Percentiles rank a stretch among this genome's conserved stretches.
These are phyloP conservation scores for Augochlora pura DNA, from an alignment of 1,140 invertebrate genomes.

Conservation along the genomic window DNA sequence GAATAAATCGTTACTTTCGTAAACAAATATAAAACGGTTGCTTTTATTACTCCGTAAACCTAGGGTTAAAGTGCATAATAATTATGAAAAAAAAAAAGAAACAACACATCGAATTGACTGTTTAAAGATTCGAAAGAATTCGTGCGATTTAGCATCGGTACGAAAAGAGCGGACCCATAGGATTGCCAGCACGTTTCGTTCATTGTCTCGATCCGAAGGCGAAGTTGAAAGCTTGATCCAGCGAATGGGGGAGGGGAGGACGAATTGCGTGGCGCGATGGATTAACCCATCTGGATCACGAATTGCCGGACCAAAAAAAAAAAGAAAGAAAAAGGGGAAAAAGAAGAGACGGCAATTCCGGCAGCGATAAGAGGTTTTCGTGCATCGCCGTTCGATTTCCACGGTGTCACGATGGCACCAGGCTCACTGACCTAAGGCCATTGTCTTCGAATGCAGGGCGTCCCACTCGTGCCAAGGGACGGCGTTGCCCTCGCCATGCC, in stretches of 20 bases:
- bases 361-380: not conserved
- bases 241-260: too few relatives aligned
- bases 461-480: slow-evolving; percentile 61
- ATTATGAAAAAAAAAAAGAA: too few relatives aligned
- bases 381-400: slow-evolving; percentile 12
- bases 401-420: slow-evolving; percentile 50
- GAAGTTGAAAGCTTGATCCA: not conserved
- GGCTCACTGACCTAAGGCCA: slow-evolving; percentile 60
- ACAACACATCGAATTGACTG: too few relatives aligned
- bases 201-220: not conserved
- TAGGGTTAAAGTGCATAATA: too few relatives aligned
- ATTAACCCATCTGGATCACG: not conserved
- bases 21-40: too few relatives aligned
- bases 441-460: slow-evolving; percentile 66
- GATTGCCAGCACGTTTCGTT: too few relatives aligned
- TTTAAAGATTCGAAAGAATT: too few relatives aligned
- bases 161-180: too few relatives aligned
- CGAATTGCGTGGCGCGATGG: not conserved
- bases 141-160: too few relatives aligned
- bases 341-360: not conserved
- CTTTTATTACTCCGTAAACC: too few relatives aligned
- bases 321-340: too few relatives aligned
- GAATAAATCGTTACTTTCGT: too few relatives aligned
- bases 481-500: slow-evolving; percentile 39
- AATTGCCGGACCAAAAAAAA: not conserved